Conservation (phyloP, 1,140 invertebrate species). For the Cydia splendana region DNA sequence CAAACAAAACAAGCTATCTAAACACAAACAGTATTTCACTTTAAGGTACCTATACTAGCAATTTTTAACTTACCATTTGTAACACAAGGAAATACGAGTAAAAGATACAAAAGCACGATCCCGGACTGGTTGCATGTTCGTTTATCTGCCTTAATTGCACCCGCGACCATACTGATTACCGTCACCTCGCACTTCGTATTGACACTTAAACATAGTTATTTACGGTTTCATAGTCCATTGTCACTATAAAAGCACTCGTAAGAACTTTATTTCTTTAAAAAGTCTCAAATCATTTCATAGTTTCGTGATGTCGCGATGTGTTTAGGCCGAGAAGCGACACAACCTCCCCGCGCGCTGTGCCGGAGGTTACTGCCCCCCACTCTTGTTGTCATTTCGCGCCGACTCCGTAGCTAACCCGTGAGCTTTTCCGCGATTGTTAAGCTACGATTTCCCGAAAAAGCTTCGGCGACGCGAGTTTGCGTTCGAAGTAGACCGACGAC, state of each 20-base stretch:
- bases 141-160: constrained; percentile 69
- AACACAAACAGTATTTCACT: constrained; percentile 7
- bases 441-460: constrained; percentile 50
- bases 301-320: constrained; percentile 69
- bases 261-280: not conserved
- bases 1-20: not conserved
- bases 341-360: constrained; percentile 57
- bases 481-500: constrained; percentile 25
- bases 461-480: constrained; percentile 35
- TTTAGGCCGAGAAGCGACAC: constrained; percentile 53
- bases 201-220: constrained; percentile 55
- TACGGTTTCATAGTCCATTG: not conserved
- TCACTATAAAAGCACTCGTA: not conserved
- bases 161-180: constrained; percentile 65
- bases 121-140: constrained; percentile 68
- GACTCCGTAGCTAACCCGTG: constrained; percentile 58
- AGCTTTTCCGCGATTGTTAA: constrained; percentile 50
- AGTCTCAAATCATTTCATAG: constrained; percentile 44
- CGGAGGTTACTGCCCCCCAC: constrained; percentile 72
- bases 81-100: constrained; percentile 55
- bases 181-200: constrained; percentile 54
- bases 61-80: constrained; percentile 60
- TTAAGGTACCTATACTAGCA: not conserved
- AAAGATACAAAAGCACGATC: constrained; percentile 66
- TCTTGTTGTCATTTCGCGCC: constrained; percentile 71